phyloP scores from a whole-genome alignment of 1,140 invertebrate species.

The Fopius arisanus region DNA sequence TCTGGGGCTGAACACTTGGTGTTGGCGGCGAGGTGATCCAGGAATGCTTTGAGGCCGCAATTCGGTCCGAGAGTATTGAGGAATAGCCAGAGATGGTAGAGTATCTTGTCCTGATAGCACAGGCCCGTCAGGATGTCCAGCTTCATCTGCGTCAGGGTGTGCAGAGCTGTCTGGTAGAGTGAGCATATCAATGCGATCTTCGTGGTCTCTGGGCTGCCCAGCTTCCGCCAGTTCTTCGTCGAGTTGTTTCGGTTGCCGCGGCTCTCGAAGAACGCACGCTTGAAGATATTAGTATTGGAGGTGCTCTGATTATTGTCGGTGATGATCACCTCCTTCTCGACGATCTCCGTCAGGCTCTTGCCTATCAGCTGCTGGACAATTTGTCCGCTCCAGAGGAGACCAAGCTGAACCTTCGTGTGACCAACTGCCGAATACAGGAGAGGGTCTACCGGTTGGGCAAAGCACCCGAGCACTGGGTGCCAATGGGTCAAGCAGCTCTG shows the following conservation, averaged over 20 bases:
- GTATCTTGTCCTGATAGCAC: conserved; percentile 90
- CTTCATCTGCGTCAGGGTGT: conserved; percentile 89
- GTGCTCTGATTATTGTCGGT: conserved; percentile 43
- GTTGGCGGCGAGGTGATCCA: conserved; percentile 84
- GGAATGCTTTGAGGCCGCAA: conserved; percentile 88
- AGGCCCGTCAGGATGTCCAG: conserved; percentile 95
- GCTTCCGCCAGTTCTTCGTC: conserved; percentile 72
- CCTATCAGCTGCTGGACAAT: conserved; percentile 67
- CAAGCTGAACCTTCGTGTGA: conserved; percentile 82
- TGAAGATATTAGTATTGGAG: conserved; percentile 63
- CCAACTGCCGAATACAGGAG: conserved; percentile 85
- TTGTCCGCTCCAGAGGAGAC: conserved; percentile 83
- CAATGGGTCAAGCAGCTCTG: conserved; percentile 92
- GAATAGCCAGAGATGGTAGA: conserved; percentile 93
- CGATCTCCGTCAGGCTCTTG: conserved; percentile 63
- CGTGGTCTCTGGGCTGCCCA: conserved; percentile 82
- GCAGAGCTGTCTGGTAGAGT: conserved; percentile 89
- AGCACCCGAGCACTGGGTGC: conserved; percentile 98
- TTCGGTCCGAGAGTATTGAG: conserved; percentile 86
- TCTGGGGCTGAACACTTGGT: conserved; percentile 83
- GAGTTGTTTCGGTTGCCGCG: conserved; percentile 68
- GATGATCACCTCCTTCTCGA: conserved; percentile 57
- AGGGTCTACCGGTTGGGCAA: conserved; percentile 84
- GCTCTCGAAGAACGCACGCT: conserved; percentile 63
- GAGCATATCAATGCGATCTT: conserved; percentile 86